A percentile compares a stretch with the other conserved stretches of the same genome.
Conservation (phyloP, 2,797 vertebrate genomes). For the Lacerta bilineata region DNA sequence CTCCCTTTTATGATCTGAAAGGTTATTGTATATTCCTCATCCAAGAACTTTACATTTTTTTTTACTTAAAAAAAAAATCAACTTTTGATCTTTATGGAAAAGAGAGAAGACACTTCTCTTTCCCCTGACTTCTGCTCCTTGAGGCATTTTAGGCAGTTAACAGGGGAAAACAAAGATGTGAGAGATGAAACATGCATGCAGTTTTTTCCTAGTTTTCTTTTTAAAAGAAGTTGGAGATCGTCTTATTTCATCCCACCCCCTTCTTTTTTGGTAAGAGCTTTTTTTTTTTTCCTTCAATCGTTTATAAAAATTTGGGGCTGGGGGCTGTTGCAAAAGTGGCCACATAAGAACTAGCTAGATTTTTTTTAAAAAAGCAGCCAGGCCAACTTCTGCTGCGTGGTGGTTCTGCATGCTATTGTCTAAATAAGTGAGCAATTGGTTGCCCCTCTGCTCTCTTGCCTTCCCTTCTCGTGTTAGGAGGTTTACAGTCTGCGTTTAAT, state of each 20-base stretch:
- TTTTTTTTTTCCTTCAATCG: conserved; percentile 38
- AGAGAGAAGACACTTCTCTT: conserved; percentile 25
- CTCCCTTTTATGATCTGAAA: conserved; percentile 75
- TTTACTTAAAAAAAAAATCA: conserved; percentile 48
- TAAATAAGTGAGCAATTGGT: conserved; percentile 61
- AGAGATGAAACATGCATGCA: conserved; percentile 68
- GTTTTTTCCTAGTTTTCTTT: conserved; percentile 73
- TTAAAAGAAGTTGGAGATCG: conserved; percentile 70
- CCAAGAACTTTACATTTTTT: conserved; percentile 67
- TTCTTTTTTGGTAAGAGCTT: conserved; percentile 72
- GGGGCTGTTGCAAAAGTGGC: conserved; percentile 55
- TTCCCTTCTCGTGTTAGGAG: background rate
- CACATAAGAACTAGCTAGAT: conserved; percentile 25
- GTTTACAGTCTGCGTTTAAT: conserved; percentile 70
- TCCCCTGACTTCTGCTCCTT: conserved; percentile 39
- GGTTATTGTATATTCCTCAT: conserved; percentile 73
- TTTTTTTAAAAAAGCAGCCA: conserved; percentile 46
- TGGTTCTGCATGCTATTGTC: conserved; percentile 67
- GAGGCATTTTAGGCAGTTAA: conserved; percentile 71
- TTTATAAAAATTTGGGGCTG: conserved; percentile 58
- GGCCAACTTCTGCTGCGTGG: conserved; percentile 71
- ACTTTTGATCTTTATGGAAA: conserved; percentile 75
- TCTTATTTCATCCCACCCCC: conserved; percentile 57
- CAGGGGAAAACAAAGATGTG: conserved; percentile 57
- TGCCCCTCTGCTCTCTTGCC: conserved; percentile 34